Evolutionary conservation across 1,140 invertebrate species (phyloP), one percentile per base, ranked within the genome.

Genomic region (Panagrolaimus sp.): DNA sequence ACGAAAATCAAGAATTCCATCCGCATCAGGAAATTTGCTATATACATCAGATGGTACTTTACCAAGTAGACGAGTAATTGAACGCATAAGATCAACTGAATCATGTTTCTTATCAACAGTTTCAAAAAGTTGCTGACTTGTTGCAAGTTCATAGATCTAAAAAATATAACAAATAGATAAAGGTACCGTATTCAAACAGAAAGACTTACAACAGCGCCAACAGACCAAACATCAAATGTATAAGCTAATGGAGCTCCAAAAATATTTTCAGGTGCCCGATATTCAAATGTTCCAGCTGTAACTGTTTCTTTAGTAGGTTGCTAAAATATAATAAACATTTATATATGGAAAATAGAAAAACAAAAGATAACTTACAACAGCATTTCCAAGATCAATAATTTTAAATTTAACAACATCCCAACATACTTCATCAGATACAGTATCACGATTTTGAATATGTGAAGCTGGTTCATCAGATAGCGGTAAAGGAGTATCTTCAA

Each of bases 201-300:
- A 20, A 20, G n/a, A 57, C 51, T 3, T 57, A 57, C 51, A 20
- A 27, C 27, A 57, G 13, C 11, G 9, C 51, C 51, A 57, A 57
- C 20, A 20, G 20, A 25, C 51, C 51, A 57, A 4, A 57, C 27
- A 57, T 57, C 51, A 57, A 57, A 57, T 20, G 51, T 57, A 16
- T 16, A 11, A 20, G 51, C 20, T 27, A 57, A 20, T 11, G 20
- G 20, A 11, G 13, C n/a, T 11, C 51, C 20, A 5, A 57, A 57
- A 4, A 16, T 5, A 13, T 57, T 57, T 20, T 57, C 51, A 20
- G 51, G 51, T 2, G 51, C 51, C 1, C 51, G 51, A 16, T 57
- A 57, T 20, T 57, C 51, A 27, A 25, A 57, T 1, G 51, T 57
- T 11, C 20, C 51, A 27, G 51, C 51, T 2, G 20, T 20, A 27